Evolutionary conservation across 2,797 vertebrate genomes (phyloP), one percentile per base, ranked within the genome.

Genomic region (Pseudochaenichthys georgianus): DNA sequence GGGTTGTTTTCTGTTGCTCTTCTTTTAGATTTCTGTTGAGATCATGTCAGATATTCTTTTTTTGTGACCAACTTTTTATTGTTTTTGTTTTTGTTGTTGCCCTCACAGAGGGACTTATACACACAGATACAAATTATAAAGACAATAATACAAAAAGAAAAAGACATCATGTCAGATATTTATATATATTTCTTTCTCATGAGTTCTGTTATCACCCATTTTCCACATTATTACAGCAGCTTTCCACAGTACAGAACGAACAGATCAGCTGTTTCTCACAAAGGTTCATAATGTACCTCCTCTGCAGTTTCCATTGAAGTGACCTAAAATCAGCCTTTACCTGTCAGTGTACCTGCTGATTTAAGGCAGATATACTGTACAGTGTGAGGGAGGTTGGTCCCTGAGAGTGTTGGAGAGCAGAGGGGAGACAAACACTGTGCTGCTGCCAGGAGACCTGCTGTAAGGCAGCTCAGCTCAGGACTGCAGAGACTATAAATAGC

Each of bases 401-500:
- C 75, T 52, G 62, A 31, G 46, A 42, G 60, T 74, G 62, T 43
- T 50, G 53, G 57, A 71, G 57, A 77, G 71, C 54, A 47, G 75
- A 79, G 51, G 63, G 71, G 54, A 58, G 62, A 82, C 73, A 71
- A 51, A 83, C 73, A 55, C 53, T 73, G 79, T 59, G 73, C 81
- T 71, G 82, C 69, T 70, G 83, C 84, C 82, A 87, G 77, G 80
- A 89, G 90, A 92, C 83, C 86, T 85, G 87, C 89, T 87, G 85
- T 82, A 86, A 84, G 80, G 75, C 79, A 58, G 80, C 75, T 60
- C 71, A 70, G 82, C 82, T 84, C 84, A 80, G 78, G 81, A 89
- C 90, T 88, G 91, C 89, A 88, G 91, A 85, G 81, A 73, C 92
- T 94, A 94, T 92, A 93, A 94, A 94, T 94, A 93, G 86, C 70